Base-by-base conservation (phyloP, 2,113 vertebrate species). In the Sapajus apella region DNA sequence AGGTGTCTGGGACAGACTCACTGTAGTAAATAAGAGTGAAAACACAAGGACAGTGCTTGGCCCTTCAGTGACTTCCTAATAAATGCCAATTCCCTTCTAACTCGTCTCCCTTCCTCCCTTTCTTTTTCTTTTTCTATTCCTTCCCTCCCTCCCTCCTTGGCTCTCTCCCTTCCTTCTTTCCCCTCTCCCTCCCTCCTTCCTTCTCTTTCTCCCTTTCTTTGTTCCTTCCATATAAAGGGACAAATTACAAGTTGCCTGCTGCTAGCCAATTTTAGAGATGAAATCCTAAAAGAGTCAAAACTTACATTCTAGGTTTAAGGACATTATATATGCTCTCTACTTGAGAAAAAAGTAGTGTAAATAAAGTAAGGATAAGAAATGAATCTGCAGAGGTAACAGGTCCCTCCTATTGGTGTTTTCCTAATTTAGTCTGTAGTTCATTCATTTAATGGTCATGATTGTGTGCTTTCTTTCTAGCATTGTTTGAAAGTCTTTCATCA, bases 391-490 rank as follows among this genome's bases (percentile, higher is more conserved):
- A 84, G 35, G 37, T 80, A 77, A 27, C 2, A 40, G 13, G 13
- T 52, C 37, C 7, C 37, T 61, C 14, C 40, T 40, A 27, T 37
- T 61, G 11, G 20, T 66, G 10, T 90, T 56, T 55, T 72, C 64
- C 50, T 82, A 27, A 23, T 55, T 72, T 82, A 43, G 13, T 50
- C 43, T 43, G 14, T 37, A 12, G 7, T 32, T 79, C 70, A 58
- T 58, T 30, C 27, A 70, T 70, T 50, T n/a, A 75, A 55, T 37
- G 40, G 6, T 1, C n/a, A 3, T 70, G 5, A 79, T 30, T 27
- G 5, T 58, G 43, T 91, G 9, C 13, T 95, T 58, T 43, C 4
- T 95, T 96, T 96, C n/a, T 47, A 85, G 45, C 68, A 17, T 30
- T 68, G 61, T 79, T 50, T 93, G 70, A 90, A 94, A 64, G 32